Conservation (phyloP, 2,888 invertebrate genomes). For the Rotaria magnacalcarata region DNA sequence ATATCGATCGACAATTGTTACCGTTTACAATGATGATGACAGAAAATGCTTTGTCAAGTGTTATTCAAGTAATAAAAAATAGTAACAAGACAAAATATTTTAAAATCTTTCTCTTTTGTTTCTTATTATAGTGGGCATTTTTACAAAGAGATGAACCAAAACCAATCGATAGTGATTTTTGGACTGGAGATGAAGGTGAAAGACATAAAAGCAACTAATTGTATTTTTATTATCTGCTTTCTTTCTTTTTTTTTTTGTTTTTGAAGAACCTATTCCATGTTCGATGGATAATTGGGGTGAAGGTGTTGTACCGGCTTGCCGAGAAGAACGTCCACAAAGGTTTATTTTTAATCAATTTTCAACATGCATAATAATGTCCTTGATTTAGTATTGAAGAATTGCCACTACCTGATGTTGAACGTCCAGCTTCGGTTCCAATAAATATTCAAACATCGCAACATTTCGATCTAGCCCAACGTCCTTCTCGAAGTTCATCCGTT, state of each 20-base stretch:
- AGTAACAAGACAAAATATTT: background rate
- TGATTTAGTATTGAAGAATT: background rate
- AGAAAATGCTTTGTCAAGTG: constrained; percentile 57
- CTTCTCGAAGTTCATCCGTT: background rate
- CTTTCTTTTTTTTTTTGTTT: too few species aligned
- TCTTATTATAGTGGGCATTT: constrained; percentile 15
- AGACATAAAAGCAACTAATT: background rate
- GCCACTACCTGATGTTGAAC: background rate
- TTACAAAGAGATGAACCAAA: constrained; percentile 11
- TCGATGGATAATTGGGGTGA: constrained; percentile 27
- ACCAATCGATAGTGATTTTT: background rate
- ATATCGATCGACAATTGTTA: constrained; percentile 55
- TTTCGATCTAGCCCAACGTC: background rate
- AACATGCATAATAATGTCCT: background rate
- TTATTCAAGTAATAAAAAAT: constrained; percentile 53
- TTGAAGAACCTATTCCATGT: background rate
- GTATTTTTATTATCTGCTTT: too few species aligned
- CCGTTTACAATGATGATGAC: constrained; percentile 57
- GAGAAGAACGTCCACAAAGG: background rate
- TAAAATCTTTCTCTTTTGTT: background rate
- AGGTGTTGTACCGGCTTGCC: constrained; percentile 21
- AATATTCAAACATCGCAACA: background rate
- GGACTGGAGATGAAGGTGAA: constrained; percentile 10
- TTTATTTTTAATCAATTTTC: background rate
- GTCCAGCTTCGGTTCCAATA: background rate